These are phyloP conservation scores for Eupithecia tripunctaria DNA, from an alignment of 2,888 invertebrate species.

Conservation along the genomic window DNA sequence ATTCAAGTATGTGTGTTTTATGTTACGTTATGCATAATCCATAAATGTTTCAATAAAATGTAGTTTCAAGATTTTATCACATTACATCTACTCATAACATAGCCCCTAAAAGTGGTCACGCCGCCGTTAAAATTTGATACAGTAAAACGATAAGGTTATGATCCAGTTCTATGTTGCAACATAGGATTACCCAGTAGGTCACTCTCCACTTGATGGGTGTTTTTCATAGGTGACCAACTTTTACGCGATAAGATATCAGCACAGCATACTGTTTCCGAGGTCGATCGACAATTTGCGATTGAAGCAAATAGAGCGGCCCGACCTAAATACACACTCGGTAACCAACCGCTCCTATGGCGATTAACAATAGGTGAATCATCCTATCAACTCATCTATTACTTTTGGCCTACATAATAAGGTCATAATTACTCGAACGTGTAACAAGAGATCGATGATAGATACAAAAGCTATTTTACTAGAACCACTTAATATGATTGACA, in stretches of 20 bases:
- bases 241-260: slow-evolving; percentile 73
- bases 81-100: not conserved
- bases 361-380: slow-evolving; percentile 77
- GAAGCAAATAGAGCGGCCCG: slow-evolving; percentile 80
- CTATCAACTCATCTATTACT: slow-evolving; percentile 65
- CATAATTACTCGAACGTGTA: slow-evolving; percentile 47
- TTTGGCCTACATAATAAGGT: slow-evolving; percentile 59
- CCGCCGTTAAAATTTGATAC: slow-evolving; percentile 43
- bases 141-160: slow-evolving; percentile 42
- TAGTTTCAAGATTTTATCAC: slow-evolving; percentile 2
- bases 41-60: not conserved
- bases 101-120: slow-evolving; percentile 21
- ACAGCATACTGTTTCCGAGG: slow-evolving; percentile 72
- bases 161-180: slow-evolving; percentile 43
- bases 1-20: no score
- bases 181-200: slow-evolving; percentile 43
- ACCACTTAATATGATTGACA: slow-evolving; percentile 22
- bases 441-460: slow-evolving; percentile 40
- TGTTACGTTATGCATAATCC: no score
- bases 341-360: slow-evolving; percentile 76
- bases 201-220: slow-evolving; percentile 35
- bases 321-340: slow-evolving; percentile 76
- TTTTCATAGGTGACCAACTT: slow-evolving; percentile 54
- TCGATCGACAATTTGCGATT: slow-evolving; percentile 80
- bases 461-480: slow-evolving; percentile 20